A percentile compares a stretch with the other conserved stretches of the same genome.
Evolutionary conservation across 2,797 vertebrate species (phyloP).

Genomic region (Crotalus adamanteus): DNA sequence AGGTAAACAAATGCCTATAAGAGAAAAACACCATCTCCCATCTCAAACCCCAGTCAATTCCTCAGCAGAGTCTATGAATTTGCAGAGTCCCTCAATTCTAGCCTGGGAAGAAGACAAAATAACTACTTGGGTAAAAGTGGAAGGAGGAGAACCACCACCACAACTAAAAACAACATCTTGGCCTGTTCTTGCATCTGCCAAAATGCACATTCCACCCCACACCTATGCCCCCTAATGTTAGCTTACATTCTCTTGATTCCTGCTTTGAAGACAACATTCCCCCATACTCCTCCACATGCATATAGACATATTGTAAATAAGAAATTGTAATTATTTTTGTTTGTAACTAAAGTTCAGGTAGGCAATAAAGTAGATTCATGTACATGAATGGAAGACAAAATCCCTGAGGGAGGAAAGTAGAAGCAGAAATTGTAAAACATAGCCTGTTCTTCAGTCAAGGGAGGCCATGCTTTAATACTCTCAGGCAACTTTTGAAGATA

Average conservation of each 20-base stretch:
- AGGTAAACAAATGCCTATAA: background rate
- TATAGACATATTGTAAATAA: background rate
- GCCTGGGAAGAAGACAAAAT: background rate
- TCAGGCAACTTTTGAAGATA: conserved; percentile 39
- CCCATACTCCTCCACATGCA: background rate
- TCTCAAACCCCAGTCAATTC: background rate
- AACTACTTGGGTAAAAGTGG: background rate
- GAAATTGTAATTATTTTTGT: background rate
- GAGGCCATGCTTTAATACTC: conserved; percentile 27
- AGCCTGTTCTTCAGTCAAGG: conserved; percentile 15
- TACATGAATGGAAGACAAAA: background rate
- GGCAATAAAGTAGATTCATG: background rate
- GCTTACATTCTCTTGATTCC: background rate
- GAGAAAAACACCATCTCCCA: background rate
- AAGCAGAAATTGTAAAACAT: background rate
- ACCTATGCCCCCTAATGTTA: background rate
- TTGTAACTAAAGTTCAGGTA: background rate
- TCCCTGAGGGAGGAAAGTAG: background rate
- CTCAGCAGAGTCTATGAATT: background rate
- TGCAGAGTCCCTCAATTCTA: background rate
- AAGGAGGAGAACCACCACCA: background rate
- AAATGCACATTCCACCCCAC: background rate
- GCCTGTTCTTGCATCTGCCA: background rate
- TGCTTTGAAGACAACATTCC: background rate
- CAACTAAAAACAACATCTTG: background rate